These are phyloP conservation scores for Agelas oroides DNA, from an alignment of 37 sponge, comb jelly and placozoan species.

Conservation along the genomic window DNA sequence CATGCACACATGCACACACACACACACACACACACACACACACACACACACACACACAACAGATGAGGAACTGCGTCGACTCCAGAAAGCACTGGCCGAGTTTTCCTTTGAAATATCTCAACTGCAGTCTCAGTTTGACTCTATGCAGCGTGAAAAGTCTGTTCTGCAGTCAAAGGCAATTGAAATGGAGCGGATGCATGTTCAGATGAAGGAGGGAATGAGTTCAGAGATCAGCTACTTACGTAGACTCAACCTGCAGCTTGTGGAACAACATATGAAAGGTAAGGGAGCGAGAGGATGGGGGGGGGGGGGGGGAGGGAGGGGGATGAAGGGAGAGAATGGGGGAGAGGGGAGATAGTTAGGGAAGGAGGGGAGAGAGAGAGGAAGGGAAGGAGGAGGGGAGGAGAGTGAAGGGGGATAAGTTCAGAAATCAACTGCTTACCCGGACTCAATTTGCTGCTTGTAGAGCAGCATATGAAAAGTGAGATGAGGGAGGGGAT, in stretches of 20 bases:
- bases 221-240: slow-evolving; percentile 44
- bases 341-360: not conserved
- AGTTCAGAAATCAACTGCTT: no score
- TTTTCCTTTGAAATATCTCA: slow-evolving; percentile 27
- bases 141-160: slow-evolving; percentile 33
- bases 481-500: no score
- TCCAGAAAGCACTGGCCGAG: slow-evolving; percentile 23
- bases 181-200: slow-evolving; percentile 46
- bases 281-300: slow-evolving; percentile 5
- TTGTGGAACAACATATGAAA: slow-evolving; percentile 60
- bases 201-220: slow-evolving; percentile 47
- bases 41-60: slow-evolving; percentile 9
- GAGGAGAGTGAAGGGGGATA: no score
- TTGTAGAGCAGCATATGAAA: no score
- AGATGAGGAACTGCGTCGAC: slow-evolving; percentile 36
- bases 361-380: not conserved
- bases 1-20: slow-evolving; percentile 1
- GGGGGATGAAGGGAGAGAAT: no score
- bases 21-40: slow-evolving; percentile 13
- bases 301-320: not conserved
- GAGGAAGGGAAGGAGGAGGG: not conserved
- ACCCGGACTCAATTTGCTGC: no score
- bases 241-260: slow-evolving; percentile 47
- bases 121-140: slow-evolving; percentile 31
- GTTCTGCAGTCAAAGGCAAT: slow-evolving; percentile 21